Conservation (phyloP, 1,140 invertebrate genomes). For the Drosophila tristis region DNA sequence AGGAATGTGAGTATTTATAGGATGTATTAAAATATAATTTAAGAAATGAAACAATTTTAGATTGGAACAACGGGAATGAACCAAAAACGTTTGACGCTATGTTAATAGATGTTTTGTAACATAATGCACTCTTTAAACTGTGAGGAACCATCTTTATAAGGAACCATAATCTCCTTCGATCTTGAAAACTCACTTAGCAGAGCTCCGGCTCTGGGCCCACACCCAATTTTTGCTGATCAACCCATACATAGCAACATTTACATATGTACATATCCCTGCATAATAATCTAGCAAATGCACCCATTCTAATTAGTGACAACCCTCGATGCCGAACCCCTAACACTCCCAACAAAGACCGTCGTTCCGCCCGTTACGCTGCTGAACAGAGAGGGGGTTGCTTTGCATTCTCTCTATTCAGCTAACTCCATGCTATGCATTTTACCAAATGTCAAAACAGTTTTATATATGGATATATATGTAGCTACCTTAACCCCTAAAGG, state of each 20-base stretch:
- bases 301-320: constrained; percentile 78
- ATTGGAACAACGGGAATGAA: too few relatives aligned
- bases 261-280: constrained; percentile 41
- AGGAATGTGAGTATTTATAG: too few relatives aligned
- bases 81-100: too few relatives aligned
- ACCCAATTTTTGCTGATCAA: not conserved
- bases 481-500: constrained; percentile 45
- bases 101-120: too few relatives aligned
- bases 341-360: constrained; percentile 25
- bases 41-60: too few relatives aligned
- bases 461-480: constrained; percentile 44
- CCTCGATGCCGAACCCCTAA: constrained; percentile 24
- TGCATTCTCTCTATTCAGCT: constrained; percentile 33
- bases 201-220: not conserved
- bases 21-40: too few relatives aligned
- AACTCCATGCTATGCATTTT: constrained; percentile 62
- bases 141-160: too few relatives aligned
- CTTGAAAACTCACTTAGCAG: not conserved
- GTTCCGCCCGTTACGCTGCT: constrained; percentile 63
- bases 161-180: not conserved
- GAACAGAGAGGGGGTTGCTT: constrained; percentile 59
- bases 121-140: too few relatives aligned
- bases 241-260: constrained; percentile 3
- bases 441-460: constrained; percentile 80
- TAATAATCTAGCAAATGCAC: constrained; percentile 66